Conservation (phyloP, 2,888 invertebrate genomes). For the Andrena flavipes region DNA sequence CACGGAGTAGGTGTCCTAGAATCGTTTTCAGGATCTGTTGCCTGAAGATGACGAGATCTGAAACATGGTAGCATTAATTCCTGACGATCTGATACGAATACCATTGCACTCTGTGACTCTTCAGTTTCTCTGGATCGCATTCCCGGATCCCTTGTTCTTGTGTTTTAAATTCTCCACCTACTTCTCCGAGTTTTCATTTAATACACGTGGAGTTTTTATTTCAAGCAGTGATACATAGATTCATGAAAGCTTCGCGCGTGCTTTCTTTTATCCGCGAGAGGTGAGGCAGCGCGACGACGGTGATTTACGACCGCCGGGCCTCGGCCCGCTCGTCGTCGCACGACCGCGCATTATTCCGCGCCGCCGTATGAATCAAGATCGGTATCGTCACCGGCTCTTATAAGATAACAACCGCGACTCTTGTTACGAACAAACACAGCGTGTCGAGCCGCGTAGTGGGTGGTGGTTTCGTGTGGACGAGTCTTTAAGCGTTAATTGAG, state of each 20-base stretch:
- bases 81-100: too few species aligned
- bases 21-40: too few species aligned
- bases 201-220: too few species aligned
- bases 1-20: too few species aligned
- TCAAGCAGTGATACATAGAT: not conserved
- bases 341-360: constrained; percentile 55
- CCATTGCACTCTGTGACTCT: too few species aligned
- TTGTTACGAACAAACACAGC: constrained; percentile 66
- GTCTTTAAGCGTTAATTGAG: constrained; percentile 76
- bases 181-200: too few species aligned
- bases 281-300: constrained; percentile 11
- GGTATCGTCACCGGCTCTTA: constrained; percentile 60
- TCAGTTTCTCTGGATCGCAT: too few species aligned
- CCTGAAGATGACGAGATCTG: too few species aligned
- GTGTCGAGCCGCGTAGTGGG: constrained; percentile 66
- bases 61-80: too few species aligned
- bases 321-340: constrained; percentile 43
- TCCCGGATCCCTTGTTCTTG: too few species aligned
- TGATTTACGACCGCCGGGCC: constrained; percentile 41
- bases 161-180: too few species aligned
- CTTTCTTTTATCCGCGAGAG: not conserved
- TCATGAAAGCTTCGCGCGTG: not conserved
- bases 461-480: constrained; percentile 71
- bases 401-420: constrained; percentile 67
- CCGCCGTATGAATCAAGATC: constrained; percentile 66